Base-by-base conservation (phyloP, 2,888 invertebrate genomes). In the Polydesmus complanatus region DNA sequence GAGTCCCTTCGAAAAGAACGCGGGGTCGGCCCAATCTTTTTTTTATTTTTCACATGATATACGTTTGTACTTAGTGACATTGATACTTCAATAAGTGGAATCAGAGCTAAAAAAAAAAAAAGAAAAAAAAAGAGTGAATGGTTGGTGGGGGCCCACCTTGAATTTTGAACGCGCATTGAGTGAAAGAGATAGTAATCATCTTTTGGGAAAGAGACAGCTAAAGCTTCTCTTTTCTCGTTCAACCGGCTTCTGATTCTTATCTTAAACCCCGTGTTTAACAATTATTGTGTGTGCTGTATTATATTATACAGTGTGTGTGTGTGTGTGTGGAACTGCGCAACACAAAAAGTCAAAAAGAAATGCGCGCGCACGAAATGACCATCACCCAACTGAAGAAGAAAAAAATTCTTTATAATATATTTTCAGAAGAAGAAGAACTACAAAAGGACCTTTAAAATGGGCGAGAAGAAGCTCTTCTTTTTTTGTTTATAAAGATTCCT, bases 371-470 rank as follows among this genome's bases (percentile, higher is more conserved):
- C 11, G 48, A 14, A 47, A 11, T n/a, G n/a, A n/a, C n/a, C n/a
- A n/a, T n/a, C n/a, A n/a, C n/a, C n/a, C n/a, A n/a, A 53, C 25
- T 22, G 54, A 26, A 63, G 22, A 22, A 26, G 61, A 58, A 25
- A 59, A 22, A 37, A 2, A 23, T 22, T 53, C 2, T 26, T 53
- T 53, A 22, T 2, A 21, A 5, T n/a, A n/a, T n/a, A n/a, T n/a
- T 37, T 37, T 37, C 14, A 37, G 8, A 37, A 37, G 14, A 37
- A 8, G 5, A 8, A 37, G 37, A 37, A 37, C 37, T 8, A 8
- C 37, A 37, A 37, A 37, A 14, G 37, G 37, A 37, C 37, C 37
- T 37, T 37, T 8, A 37, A 37, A 37, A 8, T 14, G 37, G 14
- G 14, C 8, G 37, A 14, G 14, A 14, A 37, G 37, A 8, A 8